Evolutionary conservation across 2,113 vertebrate genomes (phyloP), one percentile per base, ranked within the genome.

Genomic region (Pituophis catenifer): DNA sequence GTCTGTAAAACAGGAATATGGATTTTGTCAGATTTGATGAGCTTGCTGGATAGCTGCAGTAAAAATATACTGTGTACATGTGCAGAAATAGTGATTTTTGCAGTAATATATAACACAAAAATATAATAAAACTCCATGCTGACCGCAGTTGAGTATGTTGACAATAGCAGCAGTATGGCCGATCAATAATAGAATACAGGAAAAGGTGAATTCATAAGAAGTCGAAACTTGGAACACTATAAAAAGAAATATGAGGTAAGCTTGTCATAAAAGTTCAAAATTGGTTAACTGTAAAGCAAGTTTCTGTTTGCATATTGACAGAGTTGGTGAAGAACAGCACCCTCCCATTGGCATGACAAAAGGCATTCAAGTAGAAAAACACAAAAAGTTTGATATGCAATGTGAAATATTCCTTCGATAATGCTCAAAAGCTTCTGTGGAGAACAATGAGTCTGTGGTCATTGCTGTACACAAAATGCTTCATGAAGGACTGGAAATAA

Each of bases 241-340:
- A 48, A 48, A 93, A 93, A 93, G 93, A 93, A 91, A 91, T 88
- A 17, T 90, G 89, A 88, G 86, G 90, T 70, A 91, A 91, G 86
- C 90, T 91, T 93, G 93, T 88, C 86, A 91, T 91, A 88, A 93
- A 93, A 91, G 86, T 24, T 65, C 58, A 87, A 93, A 93, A 93
- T 88, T 91, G 88, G 93, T 91, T 91, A 93, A 91, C 90, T 93
- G 93, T 44, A 57, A 44, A 91, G 88, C 26, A 75, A 91, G 93
- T 91, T 93, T 93, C 90, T 93, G 93, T 93, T 93, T 93, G 93
- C 93, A 88, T 93, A 93, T 91, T 88, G 86, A 88, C 93, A 88
- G 90, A 93, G 89, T 75, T 88, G 33, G 57, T 88, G 59, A 91
- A 91, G 90, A 88, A 93, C 26, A 91, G 90, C 85, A 91, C 90